Evolutionary conservation across 1,140 invertebrate species (phyloP).

Genomic region (Eubasilissa regina): DNA sequence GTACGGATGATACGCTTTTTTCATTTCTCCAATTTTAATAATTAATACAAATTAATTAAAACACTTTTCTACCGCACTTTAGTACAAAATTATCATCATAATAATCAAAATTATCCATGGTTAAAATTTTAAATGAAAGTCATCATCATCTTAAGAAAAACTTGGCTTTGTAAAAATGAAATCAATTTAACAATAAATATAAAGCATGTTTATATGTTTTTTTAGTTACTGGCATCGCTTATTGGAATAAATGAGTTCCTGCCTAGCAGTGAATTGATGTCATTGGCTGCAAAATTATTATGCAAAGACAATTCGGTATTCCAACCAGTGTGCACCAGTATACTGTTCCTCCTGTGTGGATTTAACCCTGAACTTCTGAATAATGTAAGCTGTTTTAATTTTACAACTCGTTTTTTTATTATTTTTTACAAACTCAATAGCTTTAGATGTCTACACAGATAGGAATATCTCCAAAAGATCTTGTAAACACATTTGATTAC

Average conservation of each 20-base stretch:
- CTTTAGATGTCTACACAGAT: neutral
- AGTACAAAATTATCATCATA: no score
- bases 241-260: conserved; percentile 71
- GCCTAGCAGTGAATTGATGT: conserved; percentile 70
- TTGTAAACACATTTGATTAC: neutral
- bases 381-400: neutral
- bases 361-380: conserved; percentile 64
- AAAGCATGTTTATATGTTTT: neutral
- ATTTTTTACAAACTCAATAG: no score
- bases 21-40: no score
- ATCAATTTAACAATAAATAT: no score
- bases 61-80: no score
- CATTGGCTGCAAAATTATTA: conserved; percentile 64
- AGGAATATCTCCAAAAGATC: no score
- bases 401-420: neutral
- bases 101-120: no score
- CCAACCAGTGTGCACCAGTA: conserved; percentile 74
- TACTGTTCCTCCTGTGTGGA: conserved; percentile 74
- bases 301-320: conserved; percentile 70
- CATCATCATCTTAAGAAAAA: no score
- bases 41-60: no score
- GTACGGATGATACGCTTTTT: no score
- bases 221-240: neutral
- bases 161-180: no score
- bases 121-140: no score